Evolutionary conservation across 2,113 vertebrate genomes (phyloP).

Genomic region (Vulpes lagopus): DNA sequence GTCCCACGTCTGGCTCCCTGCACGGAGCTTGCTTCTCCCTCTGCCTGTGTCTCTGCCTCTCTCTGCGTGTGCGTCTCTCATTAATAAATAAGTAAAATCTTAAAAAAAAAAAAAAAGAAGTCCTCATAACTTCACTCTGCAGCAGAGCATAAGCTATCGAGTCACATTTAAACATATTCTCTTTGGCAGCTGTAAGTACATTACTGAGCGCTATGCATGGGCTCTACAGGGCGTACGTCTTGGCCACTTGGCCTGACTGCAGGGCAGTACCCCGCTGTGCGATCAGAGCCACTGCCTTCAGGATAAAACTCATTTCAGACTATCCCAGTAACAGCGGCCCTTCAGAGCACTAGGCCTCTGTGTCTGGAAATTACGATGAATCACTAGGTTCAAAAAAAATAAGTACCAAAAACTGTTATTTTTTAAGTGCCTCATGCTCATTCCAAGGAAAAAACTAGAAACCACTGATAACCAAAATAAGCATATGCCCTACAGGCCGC

Average conservation of each 20-base stretch:
- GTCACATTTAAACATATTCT: background rate
- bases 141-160: background rate
- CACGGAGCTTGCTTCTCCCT: too few species aligned
- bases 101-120: background rate
- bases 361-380: background rate
- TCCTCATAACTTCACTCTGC: background rate
- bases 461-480: conserved; percentile 12
- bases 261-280: too few species aligned
- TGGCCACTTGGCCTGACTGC: too few species aligned
- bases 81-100: too few species aligned
- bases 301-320: background rate
- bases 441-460: background rate
- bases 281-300: background rate
- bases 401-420: background rate
- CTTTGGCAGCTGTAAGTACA: background rate
- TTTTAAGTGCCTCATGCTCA: background rate
- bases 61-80: too few species aligned
- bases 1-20: too few species aligned
- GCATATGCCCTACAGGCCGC: background rate
- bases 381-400: background rate
- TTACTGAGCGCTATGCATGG: background rate
- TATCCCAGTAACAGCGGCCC: background rate
- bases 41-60: too few species aligned
- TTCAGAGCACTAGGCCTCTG: background rate
- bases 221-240: background rate